Evolutionary conservation across 2,888 invertebrate species (phyloP), one percentile per base, ranked within the genome.

Genomic region (Dynastes hyllus): DNA sequence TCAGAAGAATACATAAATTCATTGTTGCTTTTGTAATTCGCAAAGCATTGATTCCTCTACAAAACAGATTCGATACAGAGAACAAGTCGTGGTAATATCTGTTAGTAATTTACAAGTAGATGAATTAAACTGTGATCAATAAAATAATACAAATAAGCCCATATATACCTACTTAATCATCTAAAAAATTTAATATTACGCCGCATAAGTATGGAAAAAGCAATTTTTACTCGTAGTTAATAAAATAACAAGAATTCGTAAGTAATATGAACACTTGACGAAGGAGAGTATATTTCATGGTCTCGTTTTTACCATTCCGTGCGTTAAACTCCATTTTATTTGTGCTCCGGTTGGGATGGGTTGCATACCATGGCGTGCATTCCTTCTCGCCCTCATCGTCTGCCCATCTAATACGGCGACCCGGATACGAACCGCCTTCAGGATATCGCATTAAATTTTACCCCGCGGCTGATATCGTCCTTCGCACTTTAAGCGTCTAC

Each of bases 321-420:
- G 55, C 66, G 51, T 77, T 71, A 78, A 78, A 86, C 86, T 86
- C 86, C 84, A 84, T 85, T 85, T 84, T 83, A 81, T 73, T 58
- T 73, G 79, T 80, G 81, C 79, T 78, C 75, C 79, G 80, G 80
- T 77, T 77, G 85, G 84, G 84, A 85, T 86, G 84, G 85, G 84
- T 83, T 82, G 85, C 85, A 86, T 86, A 84, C 86, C 85, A 77
- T 80, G 73, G 81, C 81, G 81, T 84, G 81, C 84, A 83, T 83
- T 81, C 83, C 84, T 84, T 83, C 81, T 81, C 82, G 83, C 83
- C 84, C 85, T 84, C 83, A 84, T 58, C 37, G 58, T 9, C 50
- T 58, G 22, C 16, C 85, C 85, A 86, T 85, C 84, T 85, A 86
- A 82, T 85, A 85, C 86, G 85, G 82, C 86, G 86, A 85, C 86